Conservation (phyloP, 2,888 invertebrate species). For the Hecatera dysodea region DNA sequence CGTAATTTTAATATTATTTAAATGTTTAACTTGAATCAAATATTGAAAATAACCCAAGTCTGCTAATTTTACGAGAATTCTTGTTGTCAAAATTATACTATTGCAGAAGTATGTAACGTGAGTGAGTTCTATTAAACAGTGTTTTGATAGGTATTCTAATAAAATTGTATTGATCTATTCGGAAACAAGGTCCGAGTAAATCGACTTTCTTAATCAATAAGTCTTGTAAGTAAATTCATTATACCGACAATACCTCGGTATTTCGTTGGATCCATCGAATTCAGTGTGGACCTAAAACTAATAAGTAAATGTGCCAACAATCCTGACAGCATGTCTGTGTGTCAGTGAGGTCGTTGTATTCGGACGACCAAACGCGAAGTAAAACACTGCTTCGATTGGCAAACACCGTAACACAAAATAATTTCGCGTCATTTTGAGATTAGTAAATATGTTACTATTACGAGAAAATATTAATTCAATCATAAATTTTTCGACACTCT, state of each 20-base stretch:
- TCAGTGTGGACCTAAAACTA: not conserved
- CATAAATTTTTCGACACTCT: slow-evolving; percentile 7
- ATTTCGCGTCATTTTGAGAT: not conserved
- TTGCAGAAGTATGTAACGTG: slow-evolving; percentile 23
- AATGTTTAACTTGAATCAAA: slow-evolving; percentile 27
- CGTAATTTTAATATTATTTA: slow-evolving; percentile 32
- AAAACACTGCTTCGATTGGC: not conserved
- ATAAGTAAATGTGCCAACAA: not conserved
- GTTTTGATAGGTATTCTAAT: not conserved
- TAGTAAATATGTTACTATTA: not conserved
- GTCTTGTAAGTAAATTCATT: no score
- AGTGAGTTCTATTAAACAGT: slow-evolving; percentile 15
- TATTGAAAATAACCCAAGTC: not conserved
- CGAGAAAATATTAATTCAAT: not conserved
- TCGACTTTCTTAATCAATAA: not conserved
- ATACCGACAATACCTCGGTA: not conserved
- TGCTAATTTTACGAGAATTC: slow-evolving; percentile 2
- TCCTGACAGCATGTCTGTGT: not conserved
- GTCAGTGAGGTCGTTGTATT: not conserved
- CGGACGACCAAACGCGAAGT: no score
- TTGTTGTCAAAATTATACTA: slow-evolving; percentile 10
- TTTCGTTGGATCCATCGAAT: not conserved
- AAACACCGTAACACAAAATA: not conserved
- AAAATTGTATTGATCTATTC: not conserved
- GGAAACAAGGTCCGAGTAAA: not conserved